Base-by-base conservation (phyloP, 2,797 vertebrate genomes). In the Lagodon rhomboides region DNA sequence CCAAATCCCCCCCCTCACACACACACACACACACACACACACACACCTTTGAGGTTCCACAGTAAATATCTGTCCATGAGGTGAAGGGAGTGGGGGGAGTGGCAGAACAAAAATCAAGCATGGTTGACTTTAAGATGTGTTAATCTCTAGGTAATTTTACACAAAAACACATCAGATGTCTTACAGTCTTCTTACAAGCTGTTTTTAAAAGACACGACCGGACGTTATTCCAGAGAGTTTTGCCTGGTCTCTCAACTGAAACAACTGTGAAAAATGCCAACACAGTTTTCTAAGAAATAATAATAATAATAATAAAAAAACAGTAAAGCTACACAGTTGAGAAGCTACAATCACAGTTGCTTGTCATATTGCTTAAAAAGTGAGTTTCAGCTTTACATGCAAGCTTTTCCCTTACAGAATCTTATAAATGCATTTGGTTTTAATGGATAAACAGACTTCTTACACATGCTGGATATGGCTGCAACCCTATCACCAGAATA, bases 91-190 rank as follows among this genome's bases (percentile, higher is more conserved):
- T 0, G 41, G 55, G 18, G 18, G 27, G 74, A 23, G 50, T n/a
- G 51, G 15, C 11, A 30, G 30, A 1, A 11, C 25, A 6, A 58
- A 58, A 3, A 8, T 47, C 12, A 0, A 47, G 22, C 22, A 55
- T 9, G 17, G 25, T 0, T 63, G 30, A 58, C 63, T 78, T 81
- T 82, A 70, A 79, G 61, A 90, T 80, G 77, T 82, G 76, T 71
- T 85, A 61, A 88, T 90, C 75, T 71, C 69, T 23, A 56, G 60
- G 74, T 83, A 74, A 78, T 83, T 87, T 86, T 63, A 84, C 76
- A 80, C 34, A 64, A 23, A 71, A 63, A 27, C 51, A 64, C 63
- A 34, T 53, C 46, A 41, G 23, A 5, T 53, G 38, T 73, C 49
- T 60, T 8, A 13, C 18, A 25, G 22, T 43, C 41, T 18, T 51